A percentile compares a stretch with the other conserved stretches of the same genome.
phyloP scores from a whole-genome alignment of 2,113 vertebrate species.

The Lipophrys pholis region DNA sequence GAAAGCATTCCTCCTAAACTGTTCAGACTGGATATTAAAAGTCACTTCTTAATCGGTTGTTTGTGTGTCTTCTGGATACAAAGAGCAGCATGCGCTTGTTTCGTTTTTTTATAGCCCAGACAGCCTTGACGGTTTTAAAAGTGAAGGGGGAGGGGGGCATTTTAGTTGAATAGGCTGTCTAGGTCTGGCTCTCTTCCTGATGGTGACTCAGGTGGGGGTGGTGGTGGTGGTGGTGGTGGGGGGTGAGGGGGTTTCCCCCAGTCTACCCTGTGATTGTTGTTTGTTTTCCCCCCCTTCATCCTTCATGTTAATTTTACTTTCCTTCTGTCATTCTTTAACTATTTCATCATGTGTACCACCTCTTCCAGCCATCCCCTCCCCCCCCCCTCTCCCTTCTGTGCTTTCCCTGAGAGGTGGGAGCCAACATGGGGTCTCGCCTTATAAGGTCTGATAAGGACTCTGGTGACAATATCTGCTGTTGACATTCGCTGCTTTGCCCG shows the following conservation, averaged over 20 bases:
- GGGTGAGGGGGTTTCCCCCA: conserved; percentile 56
- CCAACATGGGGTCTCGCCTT: conserved; percentile 56
- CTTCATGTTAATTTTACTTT: conserved; percentile 24
- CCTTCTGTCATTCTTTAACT: conserved; percentile 39
- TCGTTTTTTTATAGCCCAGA: conserved; percentile 42
- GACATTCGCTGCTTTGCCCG: conserved; percentile 26
- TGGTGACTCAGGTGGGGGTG: conserved; percentile 54
- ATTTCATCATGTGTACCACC: conserved; percentile 20
- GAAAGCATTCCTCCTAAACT: not conserved
- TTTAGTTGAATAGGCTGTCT: conserved; percentile 57
- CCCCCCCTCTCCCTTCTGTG: conserved; percentile 1
- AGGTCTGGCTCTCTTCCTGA: conserved; percentile 72
- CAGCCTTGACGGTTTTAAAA: conserved; percentile 34
- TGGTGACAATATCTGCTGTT: conserved; percentile 60
- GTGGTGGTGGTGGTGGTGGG: too few relatives aligned
- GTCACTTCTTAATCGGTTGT: not conserved
- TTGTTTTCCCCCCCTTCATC: conserved; percentile 1
- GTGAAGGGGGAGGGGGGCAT: conserved; percentile 15
- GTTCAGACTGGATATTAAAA: not conserved
- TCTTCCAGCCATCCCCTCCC: not conserved
- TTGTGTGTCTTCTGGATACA: conserved; percentile 9
- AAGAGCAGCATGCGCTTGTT: conserved; percentile 22
- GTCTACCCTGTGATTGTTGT: conserved; percentile 15
- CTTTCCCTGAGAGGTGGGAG: conserved; percentile 19
- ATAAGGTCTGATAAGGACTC: conserved; percentile 57